phyloP scores from a whole-genome alignment of 2,797 vertebrate genomes.

The Propithecus deckenii region DNA sequence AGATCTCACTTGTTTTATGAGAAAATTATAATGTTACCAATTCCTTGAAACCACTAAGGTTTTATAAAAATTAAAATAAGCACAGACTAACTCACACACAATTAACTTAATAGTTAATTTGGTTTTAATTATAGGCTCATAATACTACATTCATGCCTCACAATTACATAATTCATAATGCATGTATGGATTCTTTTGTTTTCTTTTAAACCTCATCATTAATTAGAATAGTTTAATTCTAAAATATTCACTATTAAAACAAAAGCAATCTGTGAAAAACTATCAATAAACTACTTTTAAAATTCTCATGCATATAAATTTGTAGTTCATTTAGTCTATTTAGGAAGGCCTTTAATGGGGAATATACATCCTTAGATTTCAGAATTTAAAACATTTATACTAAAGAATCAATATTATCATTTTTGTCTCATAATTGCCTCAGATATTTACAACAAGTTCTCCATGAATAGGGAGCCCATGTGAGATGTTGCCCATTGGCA shows the following conservation, averaged over 20 bases:
- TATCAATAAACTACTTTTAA: conserved; percentile 19
- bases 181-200: conserved; percentile 52
- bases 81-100: background rate
- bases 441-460: conserved; percentile 39
- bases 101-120: conserved; percentile 56
- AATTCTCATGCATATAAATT: conserved; percentile 27
- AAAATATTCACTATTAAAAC: conserved; percentile 46
- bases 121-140: conserved; percentile 57
- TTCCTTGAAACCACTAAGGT: conserved; percentile 44
- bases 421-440: conserved; percentile 25
- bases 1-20: conserved; percentile 60
- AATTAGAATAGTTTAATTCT: conserved; percentile 22
- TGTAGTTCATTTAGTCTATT: conserved; percentile 26
- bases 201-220: conserved; percentile 12
- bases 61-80: background rate
- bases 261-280: conserved; percentile 29
- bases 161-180: conserved; percentile 59
- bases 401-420: background rate
- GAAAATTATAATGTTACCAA: conserved; percentile 46
- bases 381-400: conserved; percentile 39
- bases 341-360: conserved; percentile 19
- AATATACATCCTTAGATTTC: background rate
- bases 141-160: conserved; percentile 46
- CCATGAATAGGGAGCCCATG: conserved; percentile 31
- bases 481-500: conserved; percentile 91